These are phyloP conservation scores for Trididemnum clinides DNA, from an alignment of 23 tunicate genomes.

Conservation along the genomic window DNA sequence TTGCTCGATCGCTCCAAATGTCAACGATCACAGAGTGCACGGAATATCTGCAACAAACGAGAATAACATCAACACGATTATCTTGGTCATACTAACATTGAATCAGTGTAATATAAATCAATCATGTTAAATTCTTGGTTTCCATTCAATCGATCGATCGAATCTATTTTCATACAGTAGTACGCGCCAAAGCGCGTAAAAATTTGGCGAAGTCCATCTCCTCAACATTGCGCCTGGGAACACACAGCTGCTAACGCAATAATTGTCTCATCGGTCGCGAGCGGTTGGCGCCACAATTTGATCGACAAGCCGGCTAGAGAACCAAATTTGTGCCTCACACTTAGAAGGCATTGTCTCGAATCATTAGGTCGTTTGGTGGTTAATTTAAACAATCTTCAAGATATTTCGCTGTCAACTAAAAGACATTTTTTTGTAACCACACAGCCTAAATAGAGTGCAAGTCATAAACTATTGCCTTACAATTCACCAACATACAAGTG, in stretches of 20 bases:
- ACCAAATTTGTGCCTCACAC: neutral
- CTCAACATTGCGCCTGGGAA: neutral
- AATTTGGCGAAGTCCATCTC: neutral
- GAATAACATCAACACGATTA: neutral
- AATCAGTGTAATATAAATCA: neutral
- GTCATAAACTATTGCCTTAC: neutral
- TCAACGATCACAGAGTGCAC: neutral
- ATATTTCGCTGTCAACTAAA: too few relatives aligned
- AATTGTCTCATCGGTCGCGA: too few relatives aligned
- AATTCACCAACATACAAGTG: too few relatives aligned
- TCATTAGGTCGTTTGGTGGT: neutral
- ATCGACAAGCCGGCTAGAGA: neutral
- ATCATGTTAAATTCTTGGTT: neutral
- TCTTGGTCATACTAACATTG: neutral
- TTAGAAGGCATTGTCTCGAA: neutral
- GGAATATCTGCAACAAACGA: neutral
- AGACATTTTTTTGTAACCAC: neutral
- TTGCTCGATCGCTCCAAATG: slow-evolving; percentile 12
- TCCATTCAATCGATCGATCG: neutral
- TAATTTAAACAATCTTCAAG: neutral
- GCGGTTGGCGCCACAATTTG: neutral
- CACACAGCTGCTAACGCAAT: neutral
- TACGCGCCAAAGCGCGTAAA: neutral
- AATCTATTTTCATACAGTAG: neutral
- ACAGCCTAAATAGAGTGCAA: neutral